Evolutionary conservation across 2,797 vertebrate species (phyloP).

Genomic region (Hybognathus amarus): DNA sequence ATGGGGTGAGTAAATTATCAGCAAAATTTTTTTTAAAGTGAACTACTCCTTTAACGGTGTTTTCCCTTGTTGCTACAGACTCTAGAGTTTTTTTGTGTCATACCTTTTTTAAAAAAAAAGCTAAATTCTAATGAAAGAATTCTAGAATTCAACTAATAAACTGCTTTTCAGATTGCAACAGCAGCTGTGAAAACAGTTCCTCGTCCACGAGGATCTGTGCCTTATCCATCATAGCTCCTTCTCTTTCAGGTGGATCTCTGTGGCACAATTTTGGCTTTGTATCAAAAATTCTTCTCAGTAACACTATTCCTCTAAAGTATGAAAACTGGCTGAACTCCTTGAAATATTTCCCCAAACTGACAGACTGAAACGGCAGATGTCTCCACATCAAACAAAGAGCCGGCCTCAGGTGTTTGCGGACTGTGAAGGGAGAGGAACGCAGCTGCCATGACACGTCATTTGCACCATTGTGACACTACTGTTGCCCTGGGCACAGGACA

Average conservation of each 20-base stretch:
- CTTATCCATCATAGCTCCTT: conserved; percentile 38
- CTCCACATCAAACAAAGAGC: conserved; percentile 73
- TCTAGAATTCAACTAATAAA: background rate
- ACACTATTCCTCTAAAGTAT: conserved; percentile 53
- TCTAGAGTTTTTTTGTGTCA: background rate
- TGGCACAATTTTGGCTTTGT: conserved; percentile 60
- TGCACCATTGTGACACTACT: conserved; percentile 70
- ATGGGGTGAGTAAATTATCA: no score
- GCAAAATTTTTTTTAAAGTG: no score
- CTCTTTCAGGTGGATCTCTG: conserved; percentile 46
- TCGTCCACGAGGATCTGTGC: conserved; percentile 14
- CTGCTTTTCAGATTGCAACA: background rate
- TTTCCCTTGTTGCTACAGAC: background rate
- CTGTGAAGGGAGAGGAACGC: conserved; percentile 63
- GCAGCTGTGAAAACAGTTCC: conserved; percentile 34
- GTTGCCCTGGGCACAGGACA: conserved; percentile 62
- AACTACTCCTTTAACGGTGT: background rate
- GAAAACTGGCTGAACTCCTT: conserved; percentile 36
- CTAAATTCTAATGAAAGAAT: background rate
- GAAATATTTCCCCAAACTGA: conserved; percentile 63
- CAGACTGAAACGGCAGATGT: conserved; percentile 70
- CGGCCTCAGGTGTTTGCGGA: conserved; percentile 70
- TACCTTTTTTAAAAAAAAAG: background rate
- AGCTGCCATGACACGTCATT: conserved; percentile 71
- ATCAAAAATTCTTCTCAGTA: conserved; percentile 58